A percentile compares a stretch with the other conserved stretches of the same genome.
Conservation (phyloP, 2,113 vertebrate genomes). For the Melanocharis versteri region DNA sequence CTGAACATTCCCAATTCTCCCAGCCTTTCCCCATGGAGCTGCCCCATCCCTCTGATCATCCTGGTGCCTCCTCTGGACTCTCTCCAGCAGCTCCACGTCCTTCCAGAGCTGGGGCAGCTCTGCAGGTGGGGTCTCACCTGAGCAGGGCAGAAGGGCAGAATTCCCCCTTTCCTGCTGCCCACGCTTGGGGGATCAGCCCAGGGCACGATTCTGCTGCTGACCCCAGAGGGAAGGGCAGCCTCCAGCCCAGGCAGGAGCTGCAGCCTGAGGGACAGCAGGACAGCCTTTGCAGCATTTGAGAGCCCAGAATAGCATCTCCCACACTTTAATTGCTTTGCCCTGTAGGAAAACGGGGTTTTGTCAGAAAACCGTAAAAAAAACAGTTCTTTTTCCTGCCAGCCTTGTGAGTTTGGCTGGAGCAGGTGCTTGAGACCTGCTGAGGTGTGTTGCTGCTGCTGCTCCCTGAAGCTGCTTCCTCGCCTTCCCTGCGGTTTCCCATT, state of each 20-base stretch:
- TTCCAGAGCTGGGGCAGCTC: neutral
- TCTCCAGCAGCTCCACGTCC: neutral
- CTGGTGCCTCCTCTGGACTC: neutral
- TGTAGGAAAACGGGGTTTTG: neutral
- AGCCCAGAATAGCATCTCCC: neutral
- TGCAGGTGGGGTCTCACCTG: neutral
- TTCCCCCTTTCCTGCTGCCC: neutral
- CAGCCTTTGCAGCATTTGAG: neutral
- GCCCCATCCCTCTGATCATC: neutral
- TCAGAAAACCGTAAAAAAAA: neutral
- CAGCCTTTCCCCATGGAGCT: neutral
- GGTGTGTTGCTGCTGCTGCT: neutral
- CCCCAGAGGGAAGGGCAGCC: neutral
- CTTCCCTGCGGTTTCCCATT: neutral
- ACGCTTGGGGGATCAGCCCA: neutral
- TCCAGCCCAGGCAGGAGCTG: neutral
- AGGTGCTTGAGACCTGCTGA: neutral
- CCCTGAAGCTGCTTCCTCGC: neutral
- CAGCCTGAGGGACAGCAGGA: neutral
- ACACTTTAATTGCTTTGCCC: neutral
- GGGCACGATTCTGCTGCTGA: neutral
- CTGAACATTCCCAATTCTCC: neutral
- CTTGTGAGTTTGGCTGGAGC: neutral
- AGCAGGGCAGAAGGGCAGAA: neutral
- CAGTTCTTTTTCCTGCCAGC: neutral